These are phyloP conservation scores for Phylloscopus whistleri DNA, from an alignment of 2,113 vertebrate species.

Conservation along the genomic window DNA sequence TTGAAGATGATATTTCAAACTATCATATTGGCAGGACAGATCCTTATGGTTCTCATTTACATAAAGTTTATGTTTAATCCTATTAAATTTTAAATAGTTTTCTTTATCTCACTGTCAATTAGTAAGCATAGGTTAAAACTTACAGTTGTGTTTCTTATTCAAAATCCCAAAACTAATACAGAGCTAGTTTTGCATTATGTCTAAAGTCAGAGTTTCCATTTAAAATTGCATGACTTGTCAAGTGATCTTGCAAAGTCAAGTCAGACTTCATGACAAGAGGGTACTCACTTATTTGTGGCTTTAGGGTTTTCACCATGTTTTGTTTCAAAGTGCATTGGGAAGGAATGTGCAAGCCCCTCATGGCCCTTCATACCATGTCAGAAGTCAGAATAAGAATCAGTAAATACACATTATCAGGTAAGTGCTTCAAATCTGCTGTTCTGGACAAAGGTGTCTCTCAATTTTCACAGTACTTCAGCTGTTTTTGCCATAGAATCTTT, in stretches of 20 bases:
- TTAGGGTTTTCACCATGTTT: neutral
- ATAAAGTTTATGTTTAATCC: neutral
- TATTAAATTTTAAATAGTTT: neutral
- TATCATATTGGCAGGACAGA: neutral
- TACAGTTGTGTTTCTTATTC: neutral
- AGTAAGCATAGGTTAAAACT: neutral
- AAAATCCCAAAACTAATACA: neutral
- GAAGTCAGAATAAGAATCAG: neutral
- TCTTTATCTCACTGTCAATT: neutral
- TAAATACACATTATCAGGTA: fast-evolving
- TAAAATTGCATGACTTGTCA: neutral
- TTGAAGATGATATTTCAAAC: neutral
- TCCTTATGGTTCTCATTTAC: neutral
- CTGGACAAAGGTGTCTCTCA: neutral
- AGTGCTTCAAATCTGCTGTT: neutral
- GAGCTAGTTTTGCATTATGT: neutral
- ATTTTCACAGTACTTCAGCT: neutral
- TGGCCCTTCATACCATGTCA: neutral
- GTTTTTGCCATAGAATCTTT: neutral
- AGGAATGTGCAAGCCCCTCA: neutral
- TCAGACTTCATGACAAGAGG: neutral
- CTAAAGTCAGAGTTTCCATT: neutral
- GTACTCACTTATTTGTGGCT: neutral
- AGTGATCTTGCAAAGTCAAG: neutral
- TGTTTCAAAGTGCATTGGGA: neutral